phyloP scores from a whole-genome alignment of 1,140 invertebrate genomes.

The Marisa cornuarietis region DNA sequence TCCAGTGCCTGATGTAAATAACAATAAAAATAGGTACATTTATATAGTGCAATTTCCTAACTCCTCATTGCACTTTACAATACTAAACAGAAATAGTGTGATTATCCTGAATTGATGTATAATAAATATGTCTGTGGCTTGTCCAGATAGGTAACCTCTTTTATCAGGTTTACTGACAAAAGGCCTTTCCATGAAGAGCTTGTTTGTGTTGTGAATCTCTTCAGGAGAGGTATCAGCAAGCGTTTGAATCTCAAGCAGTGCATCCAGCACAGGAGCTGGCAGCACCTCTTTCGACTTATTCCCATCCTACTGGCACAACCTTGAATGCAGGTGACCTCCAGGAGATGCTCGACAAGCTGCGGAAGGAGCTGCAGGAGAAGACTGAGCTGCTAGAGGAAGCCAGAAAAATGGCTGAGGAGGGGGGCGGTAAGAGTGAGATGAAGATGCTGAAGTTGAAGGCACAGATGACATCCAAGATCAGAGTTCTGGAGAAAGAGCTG shows the following conservation, averaged over 20 bases:
- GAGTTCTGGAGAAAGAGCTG: slow-evolving; percentile 83
- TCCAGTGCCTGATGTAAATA: too few species aligned
- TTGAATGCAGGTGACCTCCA: slow-evolving; percentile 2
- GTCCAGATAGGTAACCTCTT: too few species aligned
- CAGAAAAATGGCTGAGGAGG: slow-evolving; percentile 3
- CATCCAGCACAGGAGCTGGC: not conserved
- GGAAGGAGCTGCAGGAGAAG: slow-evolving; percentile 29
- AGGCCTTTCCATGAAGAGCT: too few species aligned
- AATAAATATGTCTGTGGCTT: too few species aligned
- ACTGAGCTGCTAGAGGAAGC: slow-evolving; percentile 2
- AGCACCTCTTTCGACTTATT: not conserved
- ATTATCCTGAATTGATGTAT: too few species aligned
- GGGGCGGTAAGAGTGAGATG: slow-evolving; percentile 34
- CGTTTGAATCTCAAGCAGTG: slow-evolving; percentile 23
- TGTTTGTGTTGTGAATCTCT: not conserved
- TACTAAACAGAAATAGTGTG: too few species aligned
- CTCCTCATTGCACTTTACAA: too few species aligned
- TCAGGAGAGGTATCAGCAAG: slow-evolving; percentile 53
- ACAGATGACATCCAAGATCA: slow-evolving; percentile 81
- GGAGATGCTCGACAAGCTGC: slow-evolving; percentile 25
- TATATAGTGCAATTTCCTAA: too few species aligned
- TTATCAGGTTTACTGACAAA: too few species aligned
- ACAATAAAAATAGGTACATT: too few species aligned
- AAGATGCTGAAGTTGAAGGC: slow-evolving; percentile 85
- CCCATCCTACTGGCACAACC: not conserved